These are phyloP conservation scores for Phoenicopterus ruber DNA, from an alignment of 2,113 vertebrate genomes.

Conservation along the genomic window DNA sequence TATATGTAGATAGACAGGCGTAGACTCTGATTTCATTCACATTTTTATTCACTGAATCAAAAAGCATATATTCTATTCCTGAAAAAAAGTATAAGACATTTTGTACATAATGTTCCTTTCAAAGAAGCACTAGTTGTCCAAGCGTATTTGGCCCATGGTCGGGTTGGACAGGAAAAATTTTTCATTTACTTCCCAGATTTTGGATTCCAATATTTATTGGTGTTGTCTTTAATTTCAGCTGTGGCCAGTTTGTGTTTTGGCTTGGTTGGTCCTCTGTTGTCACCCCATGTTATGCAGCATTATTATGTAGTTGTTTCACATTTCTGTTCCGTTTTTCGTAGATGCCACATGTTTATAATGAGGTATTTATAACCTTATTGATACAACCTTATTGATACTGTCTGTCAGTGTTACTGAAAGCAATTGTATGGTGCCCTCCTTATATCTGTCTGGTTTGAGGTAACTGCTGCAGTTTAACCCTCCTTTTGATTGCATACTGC, in stretches of 20 bases:
- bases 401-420: neutral
- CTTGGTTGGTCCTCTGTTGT: neutral
- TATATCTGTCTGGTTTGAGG: neutral
- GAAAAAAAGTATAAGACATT: neutral
- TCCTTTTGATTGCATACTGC: neutral
- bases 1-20: no score
- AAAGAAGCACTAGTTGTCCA: neutral
- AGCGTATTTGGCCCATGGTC: neutral
- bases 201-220: neutral
- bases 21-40: neutral
- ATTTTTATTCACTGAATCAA: neutral
- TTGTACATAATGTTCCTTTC: neutral
- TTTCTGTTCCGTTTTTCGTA: neutral
- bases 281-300: neutral
- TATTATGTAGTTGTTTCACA: neutral
- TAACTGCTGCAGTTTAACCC: neutral
- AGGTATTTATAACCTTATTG: neutral
- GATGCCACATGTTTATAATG: neutral
- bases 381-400: neutral
- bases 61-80: neutral
- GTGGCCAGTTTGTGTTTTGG: neutral
- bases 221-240: neutral
- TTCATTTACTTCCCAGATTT: neutral
- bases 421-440: neutral
- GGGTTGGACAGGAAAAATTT: neutral